These are phyloP conservation scores for Gisinianus flammeolus DNA, from an alignment of 2,888 invertebrate genomes.

Conservation along the genomic window DNA sequence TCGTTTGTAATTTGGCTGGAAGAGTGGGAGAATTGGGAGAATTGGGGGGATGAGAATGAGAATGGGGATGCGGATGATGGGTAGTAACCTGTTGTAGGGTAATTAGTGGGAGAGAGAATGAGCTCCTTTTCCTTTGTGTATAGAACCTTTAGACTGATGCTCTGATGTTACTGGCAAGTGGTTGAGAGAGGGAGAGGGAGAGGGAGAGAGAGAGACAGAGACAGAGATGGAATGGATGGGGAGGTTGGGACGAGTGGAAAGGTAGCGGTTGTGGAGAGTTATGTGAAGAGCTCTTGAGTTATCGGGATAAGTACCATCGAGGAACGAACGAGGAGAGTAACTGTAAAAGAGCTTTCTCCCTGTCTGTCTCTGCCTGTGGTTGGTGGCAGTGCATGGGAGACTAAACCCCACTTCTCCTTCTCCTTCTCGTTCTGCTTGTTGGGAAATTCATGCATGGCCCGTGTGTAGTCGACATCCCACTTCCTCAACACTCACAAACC, in stretches of 20 bases:
- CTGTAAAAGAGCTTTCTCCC: constrained; percentile 9
- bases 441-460: constrained; percentile 11
- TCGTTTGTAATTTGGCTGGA: neutral
- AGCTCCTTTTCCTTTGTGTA: neutral
- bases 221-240: neutral
- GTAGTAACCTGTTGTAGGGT: neutral
- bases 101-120: neutral
- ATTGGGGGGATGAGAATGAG: neutral
- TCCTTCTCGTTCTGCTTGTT: neutral
- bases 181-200: neutral
- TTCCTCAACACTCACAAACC: neutral
- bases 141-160: no score
- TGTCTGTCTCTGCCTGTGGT: neutral
- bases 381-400: neutral
- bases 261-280: constrained; percentile 28
- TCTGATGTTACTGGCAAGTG: neutral
- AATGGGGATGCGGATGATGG: neutral
- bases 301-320: constrained; percentile 36
- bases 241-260: neutral
- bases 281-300: constrained; percentile 36
- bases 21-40: neutral
- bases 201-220: neutral
- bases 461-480: neutral
- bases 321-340: constrained; percentile 18
- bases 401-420: no score